A percentile compares a stretch with the other conserved stretches of the same genome.
phyloP scores from a whole-genome alignment of 2,888 invertebrate species.

The Platynereis dumerilii region DNA sequence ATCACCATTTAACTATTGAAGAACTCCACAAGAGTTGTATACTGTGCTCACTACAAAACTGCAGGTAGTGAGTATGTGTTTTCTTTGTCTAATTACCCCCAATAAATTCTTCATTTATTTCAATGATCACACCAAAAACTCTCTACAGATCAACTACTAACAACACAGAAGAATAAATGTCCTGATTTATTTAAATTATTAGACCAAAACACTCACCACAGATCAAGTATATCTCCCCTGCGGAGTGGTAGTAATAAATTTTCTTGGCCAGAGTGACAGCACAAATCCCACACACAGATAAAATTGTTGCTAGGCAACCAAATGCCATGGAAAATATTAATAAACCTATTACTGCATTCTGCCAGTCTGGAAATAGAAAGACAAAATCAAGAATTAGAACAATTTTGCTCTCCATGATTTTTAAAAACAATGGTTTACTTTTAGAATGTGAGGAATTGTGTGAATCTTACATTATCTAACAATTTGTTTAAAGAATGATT shows the following conservation, averaged over 20 bases:
- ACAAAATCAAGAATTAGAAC: neutral
- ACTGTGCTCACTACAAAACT: too few relatives aligned
- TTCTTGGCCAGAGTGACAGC: slow-evolving; percentile 58
- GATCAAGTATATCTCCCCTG: slow-evolving; percentile 62
- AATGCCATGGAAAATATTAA: slow-evolving; percentile 59
- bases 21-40: too few relatives aligned
- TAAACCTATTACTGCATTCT: slow-evolving; percentile 60
- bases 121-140: too few relatives aligned
- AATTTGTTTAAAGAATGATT: too few relatives aligned
- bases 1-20: too few relatives aligned
- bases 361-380: slow-evolving; percentile 54
- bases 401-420: neutral
- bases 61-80: too few relatives aligned
- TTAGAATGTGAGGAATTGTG: neutral
- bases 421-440: neutral
- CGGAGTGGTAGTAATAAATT: slow-evolving; percentile 63
- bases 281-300: slow-evolving; percentile 59
- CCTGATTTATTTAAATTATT: too few relatives aligned
- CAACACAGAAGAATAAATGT: too few relatives aligned
- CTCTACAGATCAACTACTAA: too few relatives aligned
- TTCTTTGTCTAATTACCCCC: too few relatives aligned
- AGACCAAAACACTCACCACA: slow-evolving; percentile 62
- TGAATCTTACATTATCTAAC: too few relatives aligned
- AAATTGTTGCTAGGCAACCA: slow-evolving; percentile 57
- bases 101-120: too few relatives aligned